Base-by-base conservation (phyloP, 1,140 invertebrate species). In the Aradophagus sp. region DNA sequence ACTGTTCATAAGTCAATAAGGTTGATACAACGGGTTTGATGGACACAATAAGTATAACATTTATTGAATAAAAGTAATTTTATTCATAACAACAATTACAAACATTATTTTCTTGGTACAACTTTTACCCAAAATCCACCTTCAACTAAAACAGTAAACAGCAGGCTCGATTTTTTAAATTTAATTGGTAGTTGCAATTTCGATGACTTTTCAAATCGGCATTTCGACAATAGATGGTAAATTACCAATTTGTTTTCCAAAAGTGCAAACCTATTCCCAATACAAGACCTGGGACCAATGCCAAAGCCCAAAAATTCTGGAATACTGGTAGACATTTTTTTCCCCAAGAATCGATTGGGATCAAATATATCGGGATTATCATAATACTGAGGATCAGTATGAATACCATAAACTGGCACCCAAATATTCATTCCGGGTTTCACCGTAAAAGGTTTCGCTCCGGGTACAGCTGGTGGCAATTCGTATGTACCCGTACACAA, bases 401-500 rank as follows among this genome's bases (percentile, higher is more conserved):
- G 62, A 12, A 66, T 66, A 1, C 44, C 52, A 38, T 29, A 31
- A 45, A 17, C 29, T 5, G 47, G 41, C 5, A 55, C 29, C 47
- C 65, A 69, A 41, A 61, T 8, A 2, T 3, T 12, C 10, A 0
- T 12, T 10, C 65, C 65, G 7, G 26, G 47, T 41, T 69, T 58
- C 2, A 68, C 1, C 17, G 20, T 1, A 12, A 47, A 39, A 11
- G 44, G 45, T 34, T 59, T 38, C 0, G 38, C 38, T 2, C 47
- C 55, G n/a, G 76, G 67, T 15, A 65, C 10, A 5, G 66, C 53
- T 14, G 75, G 73, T 14, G 75, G 75, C 1, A 77, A 36, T 31
- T 75, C 67, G 45, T 73, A 69, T 45, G 45, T 38, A 12, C 47
- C 68, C 2, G 79, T 82, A 45, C 87, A 88, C 15, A 82, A 62